phyloP scores from a whole-genome alignment of 2,113 vertebrate species.

The Aythya baeri region DNA sequence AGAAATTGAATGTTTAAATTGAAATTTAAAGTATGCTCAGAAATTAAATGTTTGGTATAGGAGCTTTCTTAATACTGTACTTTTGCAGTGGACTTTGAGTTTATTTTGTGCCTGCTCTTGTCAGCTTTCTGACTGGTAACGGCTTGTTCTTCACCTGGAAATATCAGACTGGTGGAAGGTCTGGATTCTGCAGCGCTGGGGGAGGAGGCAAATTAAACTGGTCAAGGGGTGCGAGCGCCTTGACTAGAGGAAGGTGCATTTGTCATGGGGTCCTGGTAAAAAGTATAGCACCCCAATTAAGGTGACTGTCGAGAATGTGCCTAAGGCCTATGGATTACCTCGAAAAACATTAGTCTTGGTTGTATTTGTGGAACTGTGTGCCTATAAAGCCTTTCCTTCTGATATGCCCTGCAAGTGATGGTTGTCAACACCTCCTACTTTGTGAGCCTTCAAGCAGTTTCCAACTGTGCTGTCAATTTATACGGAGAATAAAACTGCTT shows the following conservation, averaged over 20 bases:
- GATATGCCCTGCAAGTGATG: background rate
- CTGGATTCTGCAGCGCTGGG: background rate
- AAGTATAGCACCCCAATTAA: background rate
- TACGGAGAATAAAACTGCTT: background rate
- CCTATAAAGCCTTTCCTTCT: background rate
- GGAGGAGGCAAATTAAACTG: background rate
- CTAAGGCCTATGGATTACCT: background rate
- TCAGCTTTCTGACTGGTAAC: background rate
- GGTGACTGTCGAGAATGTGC: background rate
- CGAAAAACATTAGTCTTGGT: background rate
- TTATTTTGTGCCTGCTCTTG: background rate
- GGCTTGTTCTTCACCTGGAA: background rate
- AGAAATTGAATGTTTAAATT: background rate
- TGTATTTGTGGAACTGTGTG: background rate
- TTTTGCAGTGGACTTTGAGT: background rate
- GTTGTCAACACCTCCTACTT: slow-evolving; percentile 62
- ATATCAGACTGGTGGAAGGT: background rate
- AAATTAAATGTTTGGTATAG: background rate
- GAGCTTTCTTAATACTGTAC: background rate
- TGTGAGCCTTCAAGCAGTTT: slow-evolving; percentile 18
- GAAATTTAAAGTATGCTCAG: background rate
- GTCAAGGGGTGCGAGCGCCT: fast-evolving
- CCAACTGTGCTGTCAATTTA: background rate
- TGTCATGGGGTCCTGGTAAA: background rate
- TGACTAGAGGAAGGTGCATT: background rate